A percentile compares a stretch with the other conserved stretches of the same genome.
Conservation (phyloP, 2,888 invertebrate genomes). For the Bhutanitis thaidina region DNA sequence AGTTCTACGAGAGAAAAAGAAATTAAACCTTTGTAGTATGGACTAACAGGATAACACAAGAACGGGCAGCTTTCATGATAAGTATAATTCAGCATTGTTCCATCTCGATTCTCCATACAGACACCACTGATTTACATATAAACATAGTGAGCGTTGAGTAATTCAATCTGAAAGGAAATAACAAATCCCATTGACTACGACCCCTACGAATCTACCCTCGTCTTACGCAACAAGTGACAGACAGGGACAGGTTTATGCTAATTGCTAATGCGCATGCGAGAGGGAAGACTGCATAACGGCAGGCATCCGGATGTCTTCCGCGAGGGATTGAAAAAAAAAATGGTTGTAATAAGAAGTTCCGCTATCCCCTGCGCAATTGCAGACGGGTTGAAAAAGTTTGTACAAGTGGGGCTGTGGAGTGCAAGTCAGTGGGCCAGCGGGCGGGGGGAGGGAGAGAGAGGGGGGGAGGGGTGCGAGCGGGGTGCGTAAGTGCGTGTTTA, state of each 20-base stretch:
- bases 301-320: constrained; percentile 61
- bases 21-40: too few relatives aligned
- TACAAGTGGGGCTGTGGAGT: constrained; percentile 18
- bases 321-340: constrained; percentile 32
- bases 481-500: neutral
- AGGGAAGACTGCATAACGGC: constrained; percentile 52
- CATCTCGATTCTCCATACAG: too few relatives aligned
- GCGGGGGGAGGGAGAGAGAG: constrained; percentile 47
- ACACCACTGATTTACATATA: constrained; percentile 32
- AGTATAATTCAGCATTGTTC: neutral
- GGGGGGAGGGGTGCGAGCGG: constrained; percentile 48
- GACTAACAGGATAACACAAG: neutral
- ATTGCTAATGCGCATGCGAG: constrained; percentile 34
- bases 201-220: constrained; percentile 39
- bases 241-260: constrained; percentile 34
- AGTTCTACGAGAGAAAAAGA: too few relatives aligned
- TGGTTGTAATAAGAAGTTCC: constrained; percentile 45
- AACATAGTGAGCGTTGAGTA: constrained; percentile 1
- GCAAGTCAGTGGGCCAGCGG: constrained; percentile 57
- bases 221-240: constrained; percentile 47
- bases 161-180: constrained; percentile 31
- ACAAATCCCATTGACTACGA: constrained; percentile 45
- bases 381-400: constrained; percentile 22
- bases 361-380: constrained; percentile 31
- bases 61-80: neutral